Percentiles rank a stretch among this genome's conserved stretches.
phyloP scores from a whole-genome alignment of 2,113 vertebrate genomes.

The Acrocephalus kingi region DNA sequence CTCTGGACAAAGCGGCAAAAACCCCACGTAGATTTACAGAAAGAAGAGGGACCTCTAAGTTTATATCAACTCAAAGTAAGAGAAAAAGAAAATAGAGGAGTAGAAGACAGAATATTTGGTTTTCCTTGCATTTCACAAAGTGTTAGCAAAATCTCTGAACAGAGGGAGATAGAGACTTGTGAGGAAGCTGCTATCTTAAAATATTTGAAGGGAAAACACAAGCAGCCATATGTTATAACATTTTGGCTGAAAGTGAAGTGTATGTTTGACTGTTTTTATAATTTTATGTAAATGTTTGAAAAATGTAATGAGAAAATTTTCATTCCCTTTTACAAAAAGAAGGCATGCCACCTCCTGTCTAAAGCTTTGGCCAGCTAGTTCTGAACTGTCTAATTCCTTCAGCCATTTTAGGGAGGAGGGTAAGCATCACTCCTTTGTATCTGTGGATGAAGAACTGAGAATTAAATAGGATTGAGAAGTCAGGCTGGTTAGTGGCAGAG shows the following conservation, averaged over 20 bases:
- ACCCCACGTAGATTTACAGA: rapidly evolving
- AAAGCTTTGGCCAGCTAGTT: background rate
- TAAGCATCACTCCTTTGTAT: background rate
- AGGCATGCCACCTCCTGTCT: background rate
- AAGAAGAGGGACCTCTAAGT: background rate
- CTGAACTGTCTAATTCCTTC: background rate
- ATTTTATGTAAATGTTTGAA: background rate
- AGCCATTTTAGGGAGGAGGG: background rate
- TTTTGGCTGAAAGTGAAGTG: background rate
- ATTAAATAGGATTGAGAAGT: background rate
- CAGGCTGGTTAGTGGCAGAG: background rate
- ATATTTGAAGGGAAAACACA: background rate
- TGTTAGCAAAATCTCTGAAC: background rate
- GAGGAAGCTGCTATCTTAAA: background rate
- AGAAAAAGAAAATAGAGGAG: background rate
- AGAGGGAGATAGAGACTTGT: background rate
- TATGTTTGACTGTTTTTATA: background rate
- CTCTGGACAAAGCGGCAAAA: background rate
- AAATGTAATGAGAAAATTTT: background rate
- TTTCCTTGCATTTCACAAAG: background rate
- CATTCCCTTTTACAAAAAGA: background rate
- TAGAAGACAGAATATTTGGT: background rate
- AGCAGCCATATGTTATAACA: background rate
- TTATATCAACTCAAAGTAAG: background rate
- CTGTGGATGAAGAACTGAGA: background rate